Conservation (phyloP, 2,113 vertebrate genomes). For the Nothocercus nigrocapillus region DNA sequence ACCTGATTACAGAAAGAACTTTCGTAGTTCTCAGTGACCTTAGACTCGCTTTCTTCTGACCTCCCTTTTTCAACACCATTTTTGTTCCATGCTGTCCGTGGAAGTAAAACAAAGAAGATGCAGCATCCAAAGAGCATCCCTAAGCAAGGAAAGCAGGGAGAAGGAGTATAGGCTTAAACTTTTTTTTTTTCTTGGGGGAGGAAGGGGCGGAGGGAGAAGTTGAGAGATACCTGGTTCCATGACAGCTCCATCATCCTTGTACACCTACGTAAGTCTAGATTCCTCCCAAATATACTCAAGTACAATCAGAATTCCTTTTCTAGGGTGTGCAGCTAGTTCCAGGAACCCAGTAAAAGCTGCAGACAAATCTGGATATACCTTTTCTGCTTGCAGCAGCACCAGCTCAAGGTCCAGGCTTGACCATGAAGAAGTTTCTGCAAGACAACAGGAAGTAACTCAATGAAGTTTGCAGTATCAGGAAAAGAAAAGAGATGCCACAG, state of each 20-base stretch:
- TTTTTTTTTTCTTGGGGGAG: too few relatives aligned
- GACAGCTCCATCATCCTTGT: not conserved
- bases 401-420: not conserved
- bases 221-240: not conserved
- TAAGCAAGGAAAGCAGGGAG: not conserved
- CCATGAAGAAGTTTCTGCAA: not conserved
- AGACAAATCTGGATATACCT: not conserved
- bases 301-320: not conserved
- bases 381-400: not conserved
- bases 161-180: not conserved
- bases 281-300: not conserved
- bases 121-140: not conserved
- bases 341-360: not conserved
- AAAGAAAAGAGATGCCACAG: not conserved
- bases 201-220: too few relatives aligned
- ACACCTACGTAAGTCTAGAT: not conserved
- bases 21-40: too few relatives aligned
- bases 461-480: not conserved
- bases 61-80: not conserved
- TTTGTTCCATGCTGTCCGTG: not conserved
- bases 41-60: not conserved
- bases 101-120: not conserved
- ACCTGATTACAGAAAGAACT: not conserved
- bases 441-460: not conserved
- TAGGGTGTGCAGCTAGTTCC: not conserved